Conservation (phyloP, 1,140 invertebrate species). For the Asbolus verrucosus region DNA sequence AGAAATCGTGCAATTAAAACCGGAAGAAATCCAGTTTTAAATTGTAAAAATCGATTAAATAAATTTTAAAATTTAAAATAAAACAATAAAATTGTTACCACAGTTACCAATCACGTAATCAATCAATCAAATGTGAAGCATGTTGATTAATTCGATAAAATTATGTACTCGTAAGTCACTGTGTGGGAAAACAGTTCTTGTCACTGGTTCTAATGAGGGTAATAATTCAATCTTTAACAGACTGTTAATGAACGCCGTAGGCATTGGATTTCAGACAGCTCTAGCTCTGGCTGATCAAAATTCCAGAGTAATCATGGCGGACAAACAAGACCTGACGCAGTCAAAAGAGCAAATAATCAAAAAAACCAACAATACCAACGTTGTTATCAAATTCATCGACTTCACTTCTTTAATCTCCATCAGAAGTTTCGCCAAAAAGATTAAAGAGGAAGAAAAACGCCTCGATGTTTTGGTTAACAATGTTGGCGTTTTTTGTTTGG, state of each 20-base stretch:
- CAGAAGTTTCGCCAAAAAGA: conserved; percentile 66
- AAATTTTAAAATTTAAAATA: no score
- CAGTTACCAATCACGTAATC: no score
- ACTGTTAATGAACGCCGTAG: no score
- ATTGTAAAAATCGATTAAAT: neutral
- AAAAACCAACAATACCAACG: conserved; percentile 60
- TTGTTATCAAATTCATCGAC: conserved; percentile 64
- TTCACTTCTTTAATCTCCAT: conserved; percentile 66
- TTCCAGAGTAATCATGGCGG: conserved; percentile 60
- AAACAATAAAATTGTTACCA: no score
- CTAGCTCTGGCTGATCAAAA: conserved; percentile 59
- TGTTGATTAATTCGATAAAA: neutral
- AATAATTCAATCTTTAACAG: no score
- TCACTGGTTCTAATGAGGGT: conserved; percentile 84
- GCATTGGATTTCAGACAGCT: conserved; percentile 61
- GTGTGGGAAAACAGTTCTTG: conserved; percentile 79
- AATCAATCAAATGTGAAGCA: neutral
- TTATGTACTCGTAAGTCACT: neutral
- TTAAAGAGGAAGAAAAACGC: conserved; percentile 64
- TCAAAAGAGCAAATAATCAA: conserved; percentile 64
- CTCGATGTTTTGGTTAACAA: conserved; percentile 77
- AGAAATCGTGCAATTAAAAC: conserved; percentile 41
- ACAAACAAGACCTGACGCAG: conserved; percentile 57
- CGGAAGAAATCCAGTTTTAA: conserved; percentile 13
- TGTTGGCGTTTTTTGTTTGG: conserved; percentile 68